phyloP scores from a whole-genome alignment of 2,888 invertebrate species.

The Drosophila stalkeri region DNA sequence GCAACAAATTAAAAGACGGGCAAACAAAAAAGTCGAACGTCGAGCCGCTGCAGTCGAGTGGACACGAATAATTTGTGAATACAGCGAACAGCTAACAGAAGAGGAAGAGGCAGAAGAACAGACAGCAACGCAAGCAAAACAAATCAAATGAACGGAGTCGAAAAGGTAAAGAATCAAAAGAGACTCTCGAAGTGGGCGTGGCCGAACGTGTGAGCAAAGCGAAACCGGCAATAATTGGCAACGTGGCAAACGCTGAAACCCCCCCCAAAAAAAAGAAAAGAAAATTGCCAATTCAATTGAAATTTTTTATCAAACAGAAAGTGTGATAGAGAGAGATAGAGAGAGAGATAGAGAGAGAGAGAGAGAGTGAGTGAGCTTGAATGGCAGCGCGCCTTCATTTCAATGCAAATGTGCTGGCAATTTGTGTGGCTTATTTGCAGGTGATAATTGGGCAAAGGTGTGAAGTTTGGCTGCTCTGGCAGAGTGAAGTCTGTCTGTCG shows the following conservation, averaged over 20 bases:
- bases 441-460: slow-evolving; percentile 17
- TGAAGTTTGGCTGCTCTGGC: background rate
- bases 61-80: slow-evolving; percentile 49
- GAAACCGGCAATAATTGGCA: slow-evolving; percentile 42
- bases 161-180: slow-evolving; percentile 4
- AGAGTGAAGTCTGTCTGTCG: background rate
- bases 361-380: background rate
- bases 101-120: background rate
- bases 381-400: background rate
- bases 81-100: background rate
- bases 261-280: background rate
- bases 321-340: too few species aligned
- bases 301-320: background rate
- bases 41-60: slow-evolving; percentile 51
- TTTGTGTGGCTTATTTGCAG: background rate
- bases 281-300: slow-evolving; percentile 18
- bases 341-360: background rate
- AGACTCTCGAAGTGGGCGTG: background rate
- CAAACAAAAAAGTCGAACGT: slow-evolving; percentile 58
- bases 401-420: slow-evolving; percentile 2
- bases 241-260: background rate
- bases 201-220: slow-evolving; percentile 1
- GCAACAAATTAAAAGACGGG: slow-evolving; percentile 75
- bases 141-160: slow-evolving; percentile 23
- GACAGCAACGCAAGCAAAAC: background rate